Percentiles rank a stretch among this genome's conserved stretches.
These are phyloP conservation scores for Melierax canorus DNA, from an alignment of 2,113 vertebrate species.

Conservation along the genomic window DNA sequence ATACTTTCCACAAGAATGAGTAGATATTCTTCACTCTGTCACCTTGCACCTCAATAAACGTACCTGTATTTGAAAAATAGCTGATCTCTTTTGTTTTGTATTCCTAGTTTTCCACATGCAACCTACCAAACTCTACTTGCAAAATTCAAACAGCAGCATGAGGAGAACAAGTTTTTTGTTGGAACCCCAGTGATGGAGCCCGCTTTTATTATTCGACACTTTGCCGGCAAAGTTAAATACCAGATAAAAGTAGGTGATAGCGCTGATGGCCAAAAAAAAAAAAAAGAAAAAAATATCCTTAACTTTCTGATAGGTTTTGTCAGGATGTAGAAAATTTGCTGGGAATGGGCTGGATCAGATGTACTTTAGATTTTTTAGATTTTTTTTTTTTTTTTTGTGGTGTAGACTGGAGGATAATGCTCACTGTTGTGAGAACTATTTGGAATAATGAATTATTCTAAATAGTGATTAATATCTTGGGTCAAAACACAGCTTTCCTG, in stretches of 20 bases:
- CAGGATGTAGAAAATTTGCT: neutral
- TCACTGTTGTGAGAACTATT: accelerated
- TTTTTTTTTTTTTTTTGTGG: neutral
- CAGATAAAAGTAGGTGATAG: constrained; percentile 86
- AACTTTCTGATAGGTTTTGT: neutral
- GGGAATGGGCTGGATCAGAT: neutral
- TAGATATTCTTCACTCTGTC: neutral
- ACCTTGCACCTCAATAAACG: neutral
- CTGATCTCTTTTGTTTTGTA: neutral
- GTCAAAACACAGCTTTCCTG: neutral
- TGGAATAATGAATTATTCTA: neutral
- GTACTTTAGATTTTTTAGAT: neutral
- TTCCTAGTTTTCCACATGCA: constrained; percentile 89
- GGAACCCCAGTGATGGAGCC: constrained; percentile 93
- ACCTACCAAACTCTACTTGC: constrained; percentile 93
- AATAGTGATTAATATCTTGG: no score
- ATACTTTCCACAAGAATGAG: neutral
- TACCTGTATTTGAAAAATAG: neutral
- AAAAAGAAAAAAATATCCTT: neutral
- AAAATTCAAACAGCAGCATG: constrained; percentile 98
- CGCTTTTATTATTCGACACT: constrained; percentile 94
- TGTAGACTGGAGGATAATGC: neutral
- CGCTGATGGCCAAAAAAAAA: neutral
- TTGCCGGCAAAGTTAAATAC: constrained; percentile 95
- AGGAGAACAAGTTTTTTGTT: constrained; percentile 92